Base-by-base conservation (phyloP, 1,140 invertebrate species). In the Kradibia gibbosae region DNA sequence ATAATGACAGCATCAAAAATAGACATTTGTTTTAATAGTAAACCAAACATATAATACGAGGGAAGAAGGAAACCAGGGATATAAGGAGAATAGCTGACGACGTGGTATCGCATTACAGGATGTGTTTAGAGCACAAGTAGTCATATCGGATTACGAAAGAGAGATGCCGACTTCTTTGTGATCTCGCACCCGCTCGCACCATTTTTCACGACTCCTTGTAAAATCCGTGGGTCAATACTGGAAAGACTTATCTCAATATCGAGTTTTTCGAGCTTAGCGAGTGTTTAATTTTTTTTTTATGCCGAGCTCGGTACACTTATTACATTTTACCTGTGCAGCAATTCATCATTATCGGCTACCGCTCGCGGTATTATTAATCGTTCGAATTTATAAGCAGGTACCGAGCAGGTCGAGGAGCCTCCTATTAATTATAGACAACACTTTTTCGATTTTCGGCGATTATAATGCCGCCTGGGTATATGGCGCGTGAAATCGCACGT, bases 61-160 rank as follows among this genome's bases (percentile, higher is more conserved):
- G 22, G 15, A 50, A 22, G 20, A 55, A 42, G 2, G 39, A 62
- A 62, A 34, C 22, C 31, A 48, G 34, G 17, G 22, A 60, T 8
- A 60, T 22, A 28, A 60, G 11, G 42, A n/a, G n/a, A 81, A 80
- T 73, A 80, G 39, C 53, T 67, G 73, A 70, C 62, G 48, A 77
- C 50, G 13, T 48, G 36, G 31, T 57, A 31, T 81, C 50, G 50
- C 76, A 81, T 81, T 81, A 81, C 80, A 81, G 80, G 80, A 81
- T 81, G 62, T 71, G 67, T 81, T 81, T 76, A 48, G 73, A 60
- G 65, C 80, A 36, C 50, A 55, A 76, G 62, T 77, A 81, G 73
- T 81, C 73, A 81, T 76, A 74, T 81, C 73, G 34, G 80, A 71
- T 81, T 81, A 76, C 80, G 48, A 70, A 81, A 81, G 72, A 71